Conservation (phyloP, 2,113 vertebrate genomes). For the Chaetodon trifascialis region DNA sequence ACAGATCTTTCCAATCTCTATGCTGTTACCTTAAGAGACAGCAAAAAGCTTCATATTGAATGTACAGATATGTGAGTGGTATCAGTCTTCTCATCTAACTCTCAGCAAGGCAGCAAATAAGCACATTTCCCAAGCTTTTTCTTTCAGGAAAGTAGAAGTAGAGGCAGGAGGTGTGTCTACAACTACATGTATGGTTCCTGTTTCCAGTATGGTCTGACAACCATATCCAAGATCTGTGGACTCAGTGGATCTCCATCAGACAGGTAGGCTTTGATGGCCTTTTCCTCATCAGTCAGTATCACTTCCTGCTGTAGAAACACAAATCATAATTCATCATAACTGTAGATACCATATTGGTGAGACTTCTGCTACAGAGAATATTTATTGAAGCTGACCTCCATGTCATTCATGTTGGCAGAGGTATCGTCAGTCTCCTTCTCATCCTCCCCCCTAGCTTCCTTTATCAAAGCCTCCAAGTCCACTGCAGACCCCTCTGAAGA, state of each 20-base stretch:
- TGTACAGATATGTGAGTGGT: no score
- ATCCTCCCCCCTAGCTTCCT: constrained; percentile 38
- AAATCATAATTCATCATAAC: constrained; percentile 1
- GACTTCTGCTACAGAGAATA: not conserved
- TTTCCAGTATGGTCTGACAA: constrained; percentile 90
- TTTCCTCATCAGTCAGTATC: constrained; percentile 88
- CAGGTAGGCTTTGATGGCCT: constrained; percentile 88
- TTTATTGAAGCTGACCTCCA: constrained; percentile 40
- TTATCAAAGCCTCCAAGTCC: constrained; percentile 71
- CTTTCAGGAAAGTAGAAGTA: not conserved
- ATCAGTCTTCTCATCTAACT: no score
- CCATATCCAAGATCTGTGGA: constrained; percentile 85
- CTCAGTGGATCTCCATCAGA: constrained; percentile 81
- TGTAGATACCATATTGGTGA: not conserved
- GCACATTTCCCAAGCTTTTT: not conserved
- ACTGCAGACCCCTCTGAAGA: constrained; percentile 76
- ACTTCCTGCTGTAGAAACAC: constrained; percentile 62
- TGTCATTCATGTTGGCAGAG: not conserved
- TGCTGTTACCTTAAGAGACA: no score
- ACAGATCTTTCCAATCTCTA: not conserved
- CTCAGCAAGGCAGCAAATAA: not conserved
- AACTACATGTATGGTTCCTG: constrained; percentile 91
- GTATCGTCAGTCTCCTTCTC: constrained; percentile 4
- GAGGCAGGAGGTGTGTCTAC: not conserved
- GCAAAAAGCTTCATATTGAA: no score